Conservation (phyloP, 2,888 invertebrate genomes). For the Xestia sexstrigata region DNA sequence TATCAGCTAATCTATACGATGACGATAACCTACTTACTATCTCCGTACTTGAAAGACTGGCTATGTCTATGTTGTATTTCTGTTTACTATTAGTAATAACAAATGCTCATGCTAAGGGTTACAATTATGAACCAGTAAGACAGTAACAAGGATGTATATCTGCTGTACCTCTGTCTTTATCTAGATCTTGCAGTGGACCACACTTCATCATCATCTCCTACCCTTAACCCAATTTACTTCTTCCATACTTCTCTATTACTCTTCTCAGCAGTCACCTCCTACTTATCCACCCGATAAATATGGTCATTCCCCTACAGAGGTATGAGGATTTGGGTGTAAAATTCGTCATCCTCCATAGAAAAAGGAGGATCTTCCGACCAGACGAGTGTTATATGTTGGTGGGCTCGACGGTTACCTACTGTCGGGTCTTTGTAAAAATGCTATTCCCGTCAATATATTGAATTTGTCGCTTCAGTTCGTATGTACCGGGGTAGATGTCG, state of each 20-base stretch:
- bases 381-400: neutral
- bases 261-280: no score
- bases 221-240: no score
- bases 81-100: neutral
- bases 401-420: neutral
- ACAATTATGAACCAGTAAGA: neutral
- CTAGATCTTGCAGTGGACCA: neutral
- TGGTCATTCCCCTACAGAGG: neutral
- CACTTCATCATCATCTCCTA: neutral
- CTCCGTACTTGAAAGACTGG: neutral
- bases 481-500: neutral
- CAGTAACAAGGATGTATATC: neutral
- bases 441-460: neutral
- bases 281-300: neutral
- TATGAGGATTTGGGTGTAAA: neutral
- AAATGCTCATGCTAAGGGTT: neutral
- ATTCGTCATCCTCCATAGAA: neutral
- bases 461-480: neutral
- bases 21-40: conserved; percentile 46
- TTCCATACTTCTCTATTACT: no score
- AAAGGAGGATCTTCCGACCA: neutral
- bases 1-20: conserved; percentile 44
- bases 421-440: neutral
- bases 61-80: neutral
- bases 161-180: neutral